Base-by-base conservation (phyloP, 1,140 invertebrate species). In the Littorina saxatilis region DNA sequence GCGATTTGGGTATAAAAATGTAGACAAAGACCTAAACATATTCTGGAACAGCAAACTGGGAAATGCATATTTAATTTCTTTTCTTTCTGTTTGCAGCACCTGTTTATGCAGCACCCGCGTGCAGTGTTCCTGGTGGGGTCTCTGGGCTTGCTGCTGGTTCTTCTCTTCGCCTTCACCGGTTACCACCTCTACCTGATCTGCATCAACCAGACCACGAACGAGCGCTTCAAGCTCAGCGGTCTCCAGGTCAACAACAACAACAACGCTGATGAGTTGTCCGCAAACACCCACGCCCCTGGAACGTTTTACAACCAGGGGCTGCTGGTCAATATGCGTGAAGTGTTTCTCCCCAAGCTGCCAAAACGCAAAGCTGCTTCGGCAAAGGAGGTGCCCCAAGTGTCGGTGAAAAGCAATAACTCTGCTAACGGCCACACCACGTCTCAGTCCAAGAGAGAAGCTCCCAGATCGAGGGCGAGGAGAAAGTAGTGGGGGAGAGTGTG, bases 121-220 rank as follows among this genome's bases (percentile, higher is more conserved):
- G 74, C 88, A 61, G 87, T 91, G 27, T 91, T 90, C 68, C 83
- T 90, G 32, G 80, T 87, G 20, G 83, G 85, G 9, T 84, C 87
- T 13, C 70, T 91, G 27, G 35, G 78, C 9, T 83, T 89, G 43
- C 79, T 91, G 0, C 84, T 83, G 15, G 32, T 88, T 27, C 74
- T 91, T 29, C 79, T 91, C 5, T 84, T 83, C 37, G 61, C 84
- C 17, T 90, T 91, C 58, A 82, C 87, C 5, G 3, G 81, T 17
- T 90, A 91, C 72, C 90, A 91, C 78, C 9, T 89, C 20, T 91
- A 87, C 76, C 84, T 91, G 50, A 52, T 90, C 23, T 74, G 80
- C n/a, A 86, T 83, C 47, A 91, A 91, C 77, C 87, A 90, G 78
- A 91, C 90, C n/a, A 91, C 89, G 17, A 91, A 91, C 52, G 90